These are phyloP conservation scores for Agapornis roseicollis DNA, from an alignment of 2,113 vertebrate species.

Conservation along the genomic window DNA sequence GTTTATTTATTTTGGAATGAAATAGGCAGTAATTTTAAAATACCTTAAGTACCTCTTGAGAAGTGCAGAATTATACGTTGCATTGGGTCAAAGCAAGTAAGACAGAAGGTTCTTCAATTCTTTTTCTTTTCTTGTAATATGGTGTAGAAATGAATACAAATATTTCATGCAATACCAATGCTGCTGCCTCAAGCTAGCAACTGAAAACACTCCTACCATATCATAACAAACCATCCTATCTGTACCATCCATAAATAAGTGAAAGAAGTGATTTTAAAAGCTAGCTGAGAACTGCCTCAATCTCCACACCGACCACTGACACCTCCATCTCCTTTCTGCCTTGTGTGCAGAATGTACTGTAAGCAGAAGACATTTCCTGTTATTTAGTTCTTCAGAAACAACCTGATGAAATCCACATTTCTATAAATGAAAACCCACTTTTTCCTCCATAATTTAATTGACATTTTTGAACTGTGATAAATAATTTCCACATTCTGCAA, in stretches of 20 bases:
- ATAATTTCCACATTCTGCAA: slow-evolving; percentile 13
- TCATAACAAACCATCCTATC: neutral
- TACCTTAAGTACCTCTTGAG: slow-evolving; percentile 4
- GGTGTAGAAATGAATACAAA: neutral
- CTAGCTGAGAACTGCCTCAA: neutral
- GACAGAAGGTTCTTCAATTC: neutral
- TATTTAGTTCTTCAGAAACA: slow-evolving; percentile 14
- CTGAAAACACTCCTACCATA: neutral
- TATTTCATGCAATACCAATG: neutral
- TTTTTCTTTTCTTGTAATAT: neutral
- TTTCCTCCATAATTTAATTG: neutral
- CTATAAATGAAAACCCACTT: slow-evolving; percentile 19
- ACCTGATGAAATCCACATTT: slow-evolving; percentile 8
- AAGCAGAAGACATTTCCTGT: slow-evolving; percentile 33
- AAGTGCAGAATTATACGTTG: neutral
- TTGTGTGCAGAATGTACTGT: neutral
- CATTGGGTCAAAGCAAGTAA: neutral
- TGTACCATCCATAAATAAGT: neutral
- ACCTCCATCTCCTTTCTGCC: slow-evolving; percentile 22
- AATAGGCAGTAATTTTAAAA: slow-evolving; percentile 6
- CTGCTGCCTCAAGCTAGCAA: neutral
- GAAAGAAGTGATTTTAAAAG: neutral
- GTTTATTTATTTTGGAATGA: slow-evolving; percentile 40
- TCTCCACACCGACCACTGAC: slow-evolving; percentile 39
- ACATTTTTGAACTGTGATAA: neutral